Percentiles rank a stretch among this genome's conserved stretches.
Conservation (phyloP, 2,888 invertebrate genomes). For the Tholera decimalis region DNA sequence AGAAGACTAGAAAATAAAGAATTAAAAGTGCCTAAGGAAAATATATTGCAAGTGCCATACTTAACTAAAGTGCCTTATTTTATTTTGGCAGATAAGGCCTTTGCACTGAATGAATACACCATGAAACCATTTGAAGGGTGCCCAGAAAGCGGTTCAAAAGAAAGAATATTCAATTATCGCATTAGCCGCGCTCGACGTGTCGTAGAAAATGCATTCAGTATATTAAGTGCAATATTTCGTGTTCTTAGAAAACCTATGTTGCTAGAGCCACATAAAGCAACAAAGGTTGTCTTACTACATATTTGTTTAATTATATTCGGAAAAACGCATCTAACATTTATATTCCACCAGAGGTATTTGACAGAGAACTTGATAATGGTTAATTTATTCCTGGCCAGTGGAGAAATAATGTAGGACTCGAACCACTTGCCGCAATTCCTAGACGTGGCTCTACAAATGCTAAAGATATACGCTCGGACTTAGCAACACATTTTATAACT, state of each 20-base stretch:
- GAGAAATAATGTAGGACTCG: not conserved
- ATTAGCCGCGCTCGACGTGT: too few species aligned
- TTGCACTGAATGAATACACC: not conserved
- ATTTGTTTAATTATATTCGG: not conserved
- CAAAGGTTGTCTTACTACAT: not conserved
- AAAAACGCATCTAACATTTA: not conserved
- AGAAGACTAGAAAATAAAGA: not conserved
- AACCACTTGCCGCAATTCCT: too few species aligned
- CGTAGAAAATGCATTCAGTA: not conserved
- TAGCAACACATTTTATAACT: too few species aligned
- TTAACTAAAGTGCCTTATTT: not conserved
- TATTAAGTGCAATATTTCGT: not conserved
- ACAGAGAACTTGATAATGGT: not conserved
- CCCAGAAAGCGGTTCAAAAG: not conserved
- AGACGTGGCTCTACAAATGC: too few species aligned
- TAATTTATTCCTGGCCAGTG: not conserved
- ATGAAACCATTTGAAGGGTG: not conserved
- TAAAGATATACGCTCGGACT: too few species aligned
- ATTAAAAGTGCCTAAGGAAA: not conserved
- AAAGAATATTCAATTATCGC: not conserved
- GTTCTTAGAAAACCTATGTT: not conserved
- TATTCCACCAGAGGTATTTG: not conserved
- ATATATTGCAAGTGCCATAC: not conserved
- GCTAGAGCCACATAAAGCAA: not conserved
- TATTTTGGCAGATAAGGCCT: not conserved